Percentiles rank a stretch among this genome's conserved stretches.
phyloP scores from a whole-genome alignment of 2,797 vertebrate species.

The Epinephelus malabaricus region DNA sequence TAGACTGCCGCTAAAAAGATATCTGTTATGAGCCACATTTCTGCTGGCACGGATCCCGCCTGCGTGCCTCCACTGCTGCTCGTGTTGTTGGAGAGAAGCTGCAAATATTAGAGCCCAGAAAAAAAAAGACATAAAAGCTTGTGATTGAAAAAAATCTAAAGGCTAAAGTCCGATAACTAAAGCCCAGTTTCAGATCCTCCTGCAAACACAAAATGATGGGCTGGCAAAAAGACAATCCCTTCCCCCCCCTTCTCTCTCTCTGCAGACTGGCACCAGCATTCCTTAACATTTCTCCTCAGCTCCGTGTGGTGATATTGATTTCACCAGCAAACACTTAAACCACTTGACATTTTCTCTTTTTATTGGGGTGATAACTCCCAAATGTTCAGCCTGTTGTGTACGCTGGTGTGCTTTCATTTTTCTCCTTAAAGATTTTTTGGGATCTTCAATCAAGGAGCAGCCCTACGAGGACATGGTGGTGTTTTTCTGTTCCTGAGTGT shows the following conservation, averaged over 20 bases:
- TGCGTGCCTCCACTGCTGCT: background rate
- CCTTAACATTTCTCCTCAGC: constrained; percentile 28
- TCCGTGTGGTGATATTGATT: constrained; percentile 11
- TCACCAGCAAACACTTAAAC: constrained; percentile 40
- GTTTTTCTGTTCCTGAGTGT: background rate
- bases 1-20: constrained; percentile 64
- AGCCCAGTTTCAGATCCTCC: constrained; percentile 57
- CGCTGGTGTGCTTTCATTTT: constrained; percentile 5
- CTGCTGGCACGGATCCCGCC: constrained; percentile 38
- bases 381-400: background rate
- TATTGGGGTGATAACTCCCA: constrained; percentile 22
- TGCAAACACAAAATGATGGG: constrained; percentile 57
- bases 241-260: constrained; percentile 5
- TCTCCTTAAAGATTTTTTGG: background rate
- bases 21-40: constrained; percentile 53
- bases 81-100: constrained; percentile 21
- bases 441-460: background rate
- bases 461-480: background rate
- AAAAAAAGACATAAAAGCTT: constrained; percentile 36
- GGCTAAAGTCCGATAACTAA: constrained; percentile 63
- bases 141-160: constrained; percentile 69
- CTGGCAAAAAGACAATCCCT: constrained; percentile 71
- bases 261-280: background rate
- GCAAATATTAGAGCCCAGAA: constrained; percentile 33
- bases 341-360: constrained; percentile 30